These are phyloP conservation scores for Cabera pusaria DNA, from an alignment of 2,888 invertebrate genomes.

Conservation along the genomic window DNA sequence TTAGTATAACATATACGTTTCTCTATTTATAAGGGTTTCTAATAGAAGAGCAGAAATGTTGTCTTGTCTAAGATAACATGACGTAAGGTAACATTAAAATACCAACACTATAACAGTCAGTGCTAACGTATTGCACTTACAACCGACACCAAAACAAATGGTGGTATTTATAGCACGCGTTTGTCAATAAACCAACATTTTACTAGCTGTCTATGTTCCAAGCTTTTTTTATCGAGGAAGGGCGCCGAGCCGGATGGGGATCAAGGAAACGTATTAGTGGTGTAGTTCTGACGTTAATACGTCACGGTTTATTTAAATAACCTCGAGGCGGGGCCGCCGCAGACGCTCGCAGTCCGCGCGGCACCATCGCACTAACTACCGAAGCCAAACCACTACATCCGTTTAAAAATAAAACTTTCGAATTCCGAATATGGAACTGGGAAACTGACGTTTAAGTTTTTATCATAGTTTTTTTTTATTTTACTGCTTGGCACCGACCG, in stretches of 20 bases:
- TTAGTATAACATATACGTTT: no score
- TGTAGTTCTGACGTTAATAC: slow-evolving; percentile 41
- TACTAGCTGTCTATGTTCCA: slow-evolving; percentile 25
- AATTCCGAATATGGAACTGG: slow-evolving; percentile 22
- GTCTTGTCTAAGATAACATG: no score
- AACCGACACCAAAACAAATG: slow-evolving; percentile 38
- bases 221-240: slow-evolving; percentile 50
- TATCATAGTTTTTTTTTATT: slow-evolving; percentile 2
- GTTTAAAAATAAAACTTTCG: slow-evolving; percentile 16
- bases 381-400: slow-evolving; percentile 8
- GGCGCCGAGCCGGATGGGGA: slow-evolving; percentile 55
- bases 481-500: slow-evolving; percentile 9
- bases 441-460: slow-evolving; percentile 15
- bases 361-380: slow-evolving; percentile 47
- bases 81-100: no score
- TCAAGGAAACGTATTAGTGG: slow-evolving; percentile 58
- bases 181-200: slow-evolving; percentile 53
- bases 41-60: no score
- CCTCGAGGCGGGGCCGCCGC: slow-evolving; percentile 54
- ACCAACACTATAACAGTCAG: slow-evolving; percentile 3
- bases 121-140: slow-evolving; percentile 20
- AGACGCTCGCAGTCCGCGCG: slow-evolving; percentile 60
- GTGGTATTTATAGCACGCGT: slow-evolving; percentile 48
- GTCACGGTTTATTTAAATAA: slow-evolving; percentile 67
- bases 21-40: no score